Base-by-base conservation (phyloP, 2,888 invertebrate species). In the Meiosimyza platycephala region DNA sequence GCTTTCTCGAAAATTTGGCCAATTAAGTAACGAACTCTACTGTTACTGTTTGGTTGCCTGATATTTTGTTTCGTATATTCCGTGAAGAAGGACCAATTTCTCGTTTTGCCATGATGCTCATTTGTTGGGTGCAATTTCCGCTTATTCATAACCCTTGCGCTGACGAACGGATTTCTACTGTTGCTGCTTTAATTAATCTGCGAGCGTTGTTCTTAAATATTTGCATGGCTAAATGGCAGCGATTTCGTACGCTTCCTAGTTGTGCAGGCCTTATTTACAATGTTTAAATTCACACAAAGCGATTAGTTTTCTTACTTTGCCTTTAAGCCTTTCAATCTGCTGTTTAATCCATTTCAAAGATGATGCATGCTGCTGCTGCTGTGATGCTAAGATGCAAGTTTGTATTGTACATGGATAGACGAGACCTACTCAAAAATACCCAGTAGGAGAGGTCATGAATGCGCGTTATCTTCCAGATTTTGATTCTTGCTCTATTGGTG, bases 1-100 rank as follows among this genome's bases (percentile, higher is more conserved):
- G 83, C 80, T 83, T 83, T 81, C 74, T 75, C 68, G 76, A 77
- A 84, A 83, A 83, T 83, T 83, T 83, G 81, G 83, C 83, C 82
- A 83, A 83, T 83, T 83, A 77, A 74, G 60, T 75, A 74, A 66
- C 59, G 72, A 65, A 67, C 67, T 62, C 63, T 72, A 60, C 70
- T 71, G 52, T 68, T 68, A 59, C 48, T 55, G 50, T 69, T 69
- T 72, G 47, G 40, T 33, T 6, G 50, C 18, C 40, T 9, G 50
- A 22, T 62, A 62, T 18, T 55, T 69, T 51, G 47, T 67, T 51
- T 66, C 60, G 33, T 69, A 50, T 65, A 51, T 11, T 40, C 9
- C 40, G 40, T 40, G 40, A 40, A 40, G 40, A 40, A 40, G 40
- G 40, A 40, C 40, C 40, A 40, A 40, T 40, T 40, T 40, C 40